These are phyloP conservation scores for Drosophila dunni DNA, from an alignment of 1,140 invertebrate genomes.

Conservation along the genomic window DNA sequence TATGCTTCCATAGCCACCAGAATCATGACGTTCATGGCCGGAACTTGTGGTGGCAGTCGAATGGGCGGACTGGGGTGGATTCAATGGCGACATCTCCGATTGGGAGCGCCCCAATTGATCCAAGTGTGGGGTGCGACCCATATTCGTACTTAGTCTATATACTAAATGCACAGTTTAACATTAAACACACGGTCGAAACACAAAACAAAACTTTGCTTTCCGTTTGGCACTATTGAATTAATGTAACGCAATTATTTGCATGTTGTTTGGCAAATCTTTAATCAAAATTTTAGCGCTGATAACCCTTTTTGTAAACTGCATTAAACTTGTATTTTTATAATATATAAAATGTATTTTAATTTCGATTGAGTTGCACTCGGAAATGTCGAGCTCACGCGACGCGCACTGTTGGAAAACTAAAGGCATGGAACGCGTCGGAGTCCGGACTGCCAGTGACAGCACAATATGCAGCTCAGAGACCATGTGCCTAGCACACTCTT, in stretches of 20 bases:
- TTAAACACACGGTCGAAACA: slow-evolving; percentile 20
- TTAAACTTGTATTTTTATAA: slow-evolving; percentile 24
- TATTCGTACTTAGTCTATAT: slow-evolving; percentile 26
- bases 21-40: slow-evolving; percentile 57
- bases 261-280: slow-evolving; percentile 13
- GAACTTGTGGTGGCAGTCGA: slow-evolving; percentile 42
- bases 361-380: not conserved
- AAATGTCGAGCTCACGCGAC: slow-evolving; percentile 63
- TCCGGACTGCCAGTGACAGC: slow-evolving; percentile 34
- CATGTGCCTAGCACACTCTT: slow-evolving; percentile 26
- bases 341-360: not conserved
- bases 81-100: slow-evolving; percentile 81
- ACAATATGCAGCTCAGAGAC: slow-evolving; percentile 41
- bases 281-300: slow-evolving; percentile 41
- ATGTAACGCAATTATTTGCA: slow-evolving; percentile 27
- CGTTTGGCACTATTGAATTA: slow-evolving; percentile 14
- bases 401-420: slow-evolving; percentile 71
- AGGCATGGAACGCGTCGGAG: slow-evolving; percentile 26
- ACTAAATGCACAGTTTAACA: slow-evolving; percentile 10
- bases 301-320: slow-evolving; percentile 22
- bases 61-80: slow-evolving; percentile 54
- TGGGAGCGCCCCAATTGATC: slow-evolving; percentile 73
- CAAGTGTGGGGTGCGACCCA: slow-evolving; percentile 71
- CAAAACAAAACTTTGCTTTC: slow-evolving; percentile 12
- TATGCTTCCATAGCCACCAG: slow-evolving; percentile 75